Evolutionary conservation across 1,140 invertebrate genomes (phyloP).

Genomic region (Eumaeus atala): DNA sequence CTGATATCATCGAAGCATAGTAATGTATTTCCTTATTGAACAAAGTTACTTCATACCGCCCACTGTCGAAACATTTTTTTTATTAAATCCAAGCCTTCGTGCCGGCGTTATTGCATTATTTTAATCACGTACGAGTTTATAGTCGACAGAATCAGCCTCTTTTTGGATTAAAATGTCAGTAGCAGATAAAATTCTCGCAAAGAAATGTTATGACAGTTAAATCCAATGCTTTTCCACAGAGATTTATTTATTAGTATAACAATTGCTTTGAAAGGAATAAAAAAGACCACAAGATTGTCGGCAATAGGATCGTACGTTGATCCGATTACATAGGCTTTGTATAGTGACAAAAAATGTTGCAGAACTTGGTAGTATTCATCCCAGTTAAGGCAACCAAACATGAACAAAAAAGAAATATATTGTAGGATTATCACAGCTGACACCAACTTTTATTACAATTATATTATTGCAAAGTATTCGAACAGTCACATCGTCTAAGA

Average conservation of each 20-base stretch:
- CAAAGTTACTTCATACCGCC: not conserved
- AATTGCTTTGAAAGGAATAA: slow-evolving; percentile 1
- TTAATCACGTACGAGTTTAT: slow-evolving; percentile 51
- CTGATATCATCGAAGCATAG: too few relatives aligned
- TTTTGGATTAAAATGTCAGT: slow-evolving; percentile 57
- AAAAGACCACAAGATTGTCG: not conserved
- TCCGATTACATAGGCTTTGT: slow-evolving; percentile 7
- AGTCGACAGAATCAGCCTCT: slow-evolving; percentile 38
- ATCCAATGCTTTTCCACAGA: not conserved
- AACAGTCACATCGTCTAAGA: too few relatives aligned
- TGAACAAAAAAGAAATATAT: not conserved
- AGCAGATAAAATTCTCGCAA: slow-evolving; percentile 46
- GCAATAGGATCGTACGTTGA: slow-evolving; percentile 3
- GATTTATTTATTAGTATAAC: slow-evolving; percentile 9
- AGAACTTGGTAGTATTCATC: not conserved
- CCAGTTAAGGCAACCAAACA: not conserved
- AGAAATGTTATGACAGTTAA: slow-evolving; percentile 21
- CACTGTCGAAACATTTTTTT: slow-evolving; percentile 17
- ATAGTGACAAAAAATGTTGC: slow-evolving; percentile 1
- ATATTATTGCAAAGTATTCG: too few relatives aligned
- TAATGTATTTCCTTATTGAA: not conserved
- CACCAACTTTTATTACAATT: too few relatives aligned
- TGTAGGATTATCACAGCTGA: too few relatives aligned
- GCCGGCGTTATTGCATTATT: slow-evolving; percentile 36
- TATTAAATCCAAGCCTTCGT: slow-evolving; percentile 21